These are phyloP conservation scores for Ceyx margarethae DNA, from an alignment of 2,113 vertebrate genomes.

Conservation along the genomic window DNA sequence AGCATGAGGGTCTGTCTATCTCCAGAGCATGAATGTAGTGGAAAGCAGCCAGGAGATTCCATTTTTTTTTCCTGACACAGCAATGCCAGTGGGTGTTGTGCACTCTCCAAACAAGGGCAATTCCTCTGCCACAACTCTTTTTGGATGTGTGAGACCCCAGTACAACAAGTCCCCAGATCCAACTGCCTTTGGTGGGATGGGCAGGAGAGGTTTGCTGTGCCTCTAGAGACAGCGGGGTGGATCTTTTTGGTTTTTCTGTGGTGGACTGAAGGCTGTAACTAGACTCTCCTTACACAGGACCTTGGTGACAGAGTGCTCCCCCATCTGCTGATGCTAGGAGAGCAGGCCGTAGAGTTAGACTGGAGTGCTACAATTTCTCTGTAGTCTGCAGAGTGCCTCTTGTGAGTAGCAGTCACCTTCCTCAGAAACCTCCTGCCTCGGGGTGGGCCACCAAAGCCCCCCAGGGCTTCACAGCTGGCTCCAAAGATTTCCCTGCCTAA, in stretches of 20 bases:
- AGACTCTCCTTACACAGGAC: slow-evolving; percentile 71
- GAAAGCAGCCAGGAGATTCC: background rate
- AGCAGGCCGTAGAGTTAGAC: slow-evolving; percentile 70
- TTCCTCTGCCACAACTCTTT: background rate
- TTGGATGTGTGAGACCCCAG: background rate
- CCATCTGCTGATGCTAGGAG: slow-evolving; percentile 67
- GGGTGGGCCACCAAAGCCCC: slow-evolving; percentile 5
- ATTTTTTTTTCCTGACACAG: background rate
- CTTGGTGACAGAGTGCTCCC: slow-evolving; percentile 64
- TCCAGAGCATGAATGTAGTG: background rate
- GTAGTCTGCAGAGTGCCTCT: slow-evolving; percentile 71
- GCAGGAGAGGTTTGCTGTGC: slow-evolving; percentile 18
- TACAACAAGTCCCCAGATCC: background rate
- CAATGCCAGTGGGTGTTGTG: background rate
- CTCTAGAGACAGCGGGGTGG: background rate
- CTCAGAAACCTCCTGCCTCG: slow-evolving; percentile 58
- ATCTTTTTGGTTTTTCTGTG: background rate
- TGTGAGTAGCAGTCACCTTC: slow-evolving; percentile 70
- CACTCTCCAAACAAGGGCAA: accelerated
- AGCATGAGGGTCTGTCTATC: background rate
- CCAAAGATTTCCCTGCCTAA: slow-evolving; percentile 40
- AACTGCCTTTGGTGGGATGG: background rate
- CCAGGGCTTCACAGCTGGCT: background rate
- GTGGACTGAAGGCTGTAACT: slow-evolving; percentile 63
- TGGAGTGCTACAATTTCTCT: slow-evolving; percentile 69